A percentile compares a stretch with the other conserved stretches of the same genome.
Conservation (phyloP, 2,113 vertebrate species). For the Hippocampus barbouri region DNA sequence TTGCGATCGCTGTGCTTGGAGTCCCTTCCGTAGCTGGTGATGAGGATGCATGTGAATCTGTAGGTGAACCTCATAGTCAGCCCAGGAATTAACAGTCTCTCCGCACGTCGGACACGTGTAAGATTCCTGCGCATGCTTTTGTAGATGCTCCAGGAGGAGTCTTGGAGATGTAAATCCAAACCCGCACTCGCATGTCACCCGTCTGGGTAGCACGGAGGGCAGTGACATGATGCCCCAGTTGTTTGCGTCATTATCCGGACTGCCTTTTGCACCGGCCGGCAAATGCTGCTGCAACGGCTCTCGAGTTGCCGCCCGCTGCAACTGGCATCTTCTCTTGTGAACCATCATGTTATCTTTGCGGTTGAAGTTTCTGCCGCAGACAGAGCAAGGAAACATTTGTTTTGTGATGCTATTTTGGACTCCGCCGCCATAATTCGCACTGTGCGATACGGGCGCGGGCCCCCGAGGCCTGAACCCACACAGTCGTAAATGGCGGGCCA, state of each 20-base stretch:
- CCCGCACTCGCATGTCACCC: constrained; percentile 76
- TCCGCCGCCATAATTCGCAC: neutral
- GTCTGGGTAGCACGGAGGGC: constrained; percentile 72
- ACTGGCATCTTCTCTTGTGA: constrained; percentile 64
- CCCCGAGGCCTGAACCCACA: constrained; percentile 60
- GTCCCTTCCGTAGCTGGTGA: constrained; percentile 48
- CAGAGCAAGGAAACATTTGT: constrained; percentile 64
- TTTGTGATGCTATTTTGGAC: constrained; percentile 29
- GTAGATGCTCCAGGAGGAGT: constrained; percentile 73
- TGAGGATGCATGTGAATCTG: constrained; percentile 69
- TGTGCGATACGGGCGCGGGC: constrained; percentile 14
- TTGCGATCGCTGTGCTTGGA: constrained; percentile 50
- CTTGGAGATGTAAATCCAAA: constrained; percentile 71
- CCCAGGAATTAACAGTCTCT: constrained; percentile 72
- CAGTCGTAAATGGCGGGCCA: constrained; percentile 67
- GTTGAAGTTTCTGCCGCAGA: constrained; percentile 68
- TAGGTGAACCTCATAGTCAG: constrained; percentile 73
- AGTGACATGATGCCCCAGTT: constrained; percentile 76
- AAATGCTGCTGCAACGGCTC: constrained; percentile 21
- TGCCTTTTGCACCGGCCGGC: constrained; percentile 18
- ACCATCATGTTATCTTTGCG: constrained; percentile 72
- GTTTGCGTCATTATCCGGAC: constrained; percentile 35
- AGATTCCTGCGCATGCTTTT: constrained; percentile 73
- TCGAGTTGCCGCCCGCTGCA: constrained; percentile 6
- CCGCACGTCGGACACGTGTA: constrained; percentile 75